A percentile compares a stretch with the other conserved stretches of the same genome.
phyloP scores from a whole-genome alignment of 2,888 invertebrate species.

The Rhogogaster chlorosoma region DNA sequence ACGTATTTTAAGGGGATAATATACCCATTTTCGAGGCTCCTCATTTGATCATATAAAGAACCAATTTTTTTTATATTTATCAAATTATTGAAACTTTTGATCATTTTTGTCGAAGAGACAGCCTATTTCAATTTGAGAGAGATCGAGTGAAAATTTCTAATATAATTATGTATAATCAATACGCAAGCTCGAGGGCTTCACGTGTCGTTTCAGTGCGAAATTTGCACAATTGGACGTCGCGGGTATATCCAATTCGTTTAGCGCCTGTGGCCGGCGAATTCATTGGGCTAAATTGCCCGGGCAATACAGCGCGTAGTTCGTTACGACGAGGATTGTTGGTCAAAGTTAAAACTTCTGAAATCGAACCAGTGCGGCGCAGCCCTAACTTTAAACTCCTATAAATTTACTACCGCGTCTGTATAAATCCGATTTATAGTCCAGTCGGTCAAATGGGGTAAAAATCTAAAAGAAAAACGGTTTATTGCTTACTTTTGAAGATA shows the following conservation, averaged over 20 bases:
- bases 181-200: background rate
- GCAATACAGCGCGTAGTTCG: background rate
- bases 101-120: no score
- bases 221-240: background rate
- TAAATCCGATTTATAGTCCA: background rate
- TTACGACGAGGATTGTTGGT: constrained; percentile 33
- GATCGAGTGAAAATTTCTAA: background rate
- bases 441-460: background rate
- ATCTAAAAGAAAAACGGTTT: background rate
- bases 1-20: no score
- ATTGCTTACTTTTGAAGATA: background rate
- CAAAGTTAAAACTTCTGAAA: constrained; percentile 34
- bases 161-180: background rate
- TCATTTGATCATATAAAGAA: no score
- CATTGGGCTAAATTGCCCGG: background rate
- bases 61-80: no score
- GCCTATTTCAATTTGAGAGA: background rate
- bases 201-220: background rate
- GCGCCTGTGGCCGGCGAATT: constrained; percentile 7
- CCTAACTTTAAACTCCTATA: background rate
- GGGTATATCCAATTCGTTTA: constrained; percentile 15
- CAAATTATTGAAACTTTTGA: no score
- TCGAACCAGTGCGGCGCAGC: background rate
- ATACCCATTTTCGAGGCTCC: no score
- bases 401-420: background rate